Conservation (phyloP, 2,797 vertebrate genomes). For the Falco naumanni region DNA sequence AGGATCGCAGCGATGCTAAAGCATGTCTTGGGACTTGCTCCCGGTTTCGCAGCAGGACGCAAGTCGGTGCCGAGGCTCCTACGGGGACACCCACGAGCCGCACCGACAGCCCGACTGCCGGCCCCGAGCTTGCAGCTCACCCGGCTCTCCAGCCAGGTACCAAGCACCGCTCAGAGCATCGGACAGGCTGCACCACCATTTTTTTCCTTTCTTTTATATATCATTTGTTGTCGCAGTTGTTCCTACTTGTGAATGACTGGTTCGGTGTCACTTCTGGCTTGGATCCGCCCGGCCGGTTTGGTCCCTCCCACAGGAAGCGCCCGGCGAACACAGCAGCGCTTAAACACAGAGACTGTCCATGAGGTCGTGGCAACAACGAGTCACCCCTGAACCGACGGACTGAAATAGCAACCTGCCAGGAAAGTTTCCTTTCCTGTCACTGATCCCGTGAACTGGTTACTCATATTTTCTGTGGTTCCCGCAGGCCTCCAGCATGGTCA, state of each 20-base stretch:
- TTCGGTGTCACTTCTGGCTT: neutral
- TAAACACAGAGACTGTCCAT: neutral
- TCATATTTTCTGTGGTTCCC: neutral
- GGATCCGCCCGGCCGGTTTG: accelerated
- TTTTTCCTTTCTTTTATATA: neutral
- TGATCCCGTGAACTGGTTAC: neutral
- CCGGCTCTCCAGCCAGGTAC: accelerated
- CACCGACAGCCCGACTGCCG: accelerated
- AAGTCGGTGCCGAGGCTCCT: neutral
- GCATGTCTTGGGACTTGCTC: neutral
- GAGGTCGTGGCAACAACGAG: neutral
- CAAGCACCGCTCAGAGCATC: neutral
- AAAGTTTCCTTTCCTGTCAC: slow-evolving; percentile 12
- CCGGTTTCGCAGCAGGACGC: neutral
- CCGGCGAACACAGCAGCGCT: neutral
- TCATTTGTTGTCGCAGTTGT: neutral
- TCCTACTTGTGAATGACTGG: neutral
- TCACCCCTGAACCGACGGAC: neutral
- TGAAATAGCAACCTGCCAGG: neutral
- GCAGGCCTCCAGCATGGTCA: neutral
- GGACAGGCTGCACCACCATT: neutral
- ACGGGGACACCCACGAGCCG: neutral
- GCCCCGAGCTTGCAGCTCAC: accelerated
- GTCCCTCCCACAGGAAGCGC: neutral
- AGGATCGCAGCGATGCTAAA: neutral